These are phyloP conservation scores for Thalassophryne amazonica DNA, from an alignment of 2,797 vertebrate genomes.

Conservation along the genomic window DNA sequence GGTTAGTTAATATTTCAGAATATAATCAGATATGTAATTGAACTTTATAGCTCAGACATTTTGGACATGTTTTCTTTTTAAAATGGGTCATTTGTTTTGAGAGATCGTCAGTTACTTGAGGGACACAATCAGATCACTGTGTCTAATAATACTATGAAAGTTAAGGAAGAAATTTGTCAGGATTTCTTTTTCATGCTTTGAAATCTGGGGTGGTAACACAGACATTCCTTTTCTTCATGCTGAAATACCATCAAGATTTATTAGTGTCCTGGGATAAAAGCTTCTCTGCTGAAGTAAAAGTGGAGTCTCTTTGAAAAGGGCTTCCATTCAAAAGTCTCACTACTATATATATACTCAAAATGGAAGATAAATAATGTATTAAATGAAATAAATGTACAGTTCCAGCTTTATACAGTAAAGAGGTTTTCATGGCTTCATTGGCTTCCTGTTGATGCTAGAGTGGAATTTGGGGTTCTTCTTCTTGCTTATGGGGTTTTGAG, in stretches of 20 bases:
- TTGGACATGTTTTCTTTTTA: background rate
- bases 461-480: no score
- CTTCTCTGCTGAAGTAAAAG: background rate
- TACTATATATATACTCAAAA: background rate
- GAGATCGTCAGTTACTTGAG: conserved; percentile 5
- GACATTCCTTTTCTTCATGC: background rate
- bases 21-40: conserved; percentile 5
- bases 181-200: background rate
- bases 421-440: no score
- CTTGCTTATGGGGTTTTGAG: no score
- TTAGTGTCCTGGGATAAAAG: conserved; percentile 7
- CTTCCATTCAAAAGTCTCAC: background rate
- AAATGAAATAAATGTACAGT: background rate
- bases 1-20: conserved; percentile 21
- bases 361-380: conserved; percentile 14
- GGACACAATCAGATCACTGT: background rate
- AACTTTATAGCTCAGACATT: conserved; percentile 6
- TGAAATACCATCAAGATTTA: background rate
- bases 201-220: background rate
- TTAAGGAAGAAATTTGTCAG: conserved; percentile 3
- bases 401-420: no score
- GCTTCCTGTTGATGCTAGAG: no score
- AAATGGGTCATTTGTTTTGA: conserved; percentile 4
- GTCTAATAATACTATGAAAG: background rate
- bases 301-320: background rate